Evolutionary conservation across 2,113 vertebrate genomes (phyloP).

Genomic region (Eonycteris spelaea): DNA sequence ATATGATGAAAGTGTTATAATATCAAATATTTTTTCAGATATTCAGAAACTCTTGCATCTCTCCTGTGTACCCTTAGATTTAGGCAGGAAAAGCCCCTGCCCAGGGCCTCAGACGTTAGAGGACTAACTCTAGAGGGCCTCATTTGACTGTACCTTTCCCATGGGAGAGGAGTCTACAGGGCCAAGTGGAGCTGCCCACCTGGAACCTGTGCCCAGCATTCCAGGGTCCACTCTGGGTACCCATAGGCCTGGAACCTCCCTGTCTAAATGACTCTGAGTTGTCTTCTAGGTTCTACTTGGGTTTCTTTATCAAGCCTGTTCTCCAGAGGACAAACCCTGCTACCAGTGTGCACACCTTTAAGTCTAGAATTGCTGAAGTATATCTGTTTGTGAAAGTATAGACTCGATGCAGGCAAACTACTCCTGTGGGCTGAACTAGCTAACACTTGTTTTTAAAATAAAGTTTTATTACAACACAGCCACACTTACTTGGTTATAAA

Average conservation of each 20-base stretch:
- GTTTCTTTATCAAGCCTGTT: background rate
- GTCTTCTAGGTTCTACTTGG: background rate
- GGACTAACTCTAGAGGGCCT: background rate
- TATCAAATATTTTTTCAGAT: background rate
- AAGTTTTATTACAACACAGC: constrained; percentile 28
- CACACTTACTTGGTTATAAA: background rate
- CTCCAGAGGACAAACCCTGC: background rate
- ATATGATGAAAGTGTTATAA: background rate
- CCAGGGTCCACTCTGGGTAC: background rate
- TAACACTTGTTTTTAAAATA: background rate
- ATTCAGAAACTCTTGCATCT: background rate
- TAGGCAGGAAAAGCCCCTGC: background rate
- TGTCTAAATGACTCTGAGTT: background rate
- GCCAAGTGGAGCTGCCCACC: background rate
- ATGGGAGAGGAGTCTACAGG: background rate
- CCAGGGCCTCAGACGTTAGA: background rate
- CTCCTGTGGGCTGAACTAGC: background rate
- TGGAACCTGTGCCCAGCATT: background rate
- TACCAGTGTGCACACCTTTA: background rate
- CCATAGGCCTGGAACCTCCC: background rate
- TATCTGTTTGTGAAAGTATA: background rate
- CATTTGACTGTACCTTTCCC: background rate
- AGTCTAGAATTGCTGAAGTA: background rate
- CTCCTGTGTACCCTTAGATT: background rate
- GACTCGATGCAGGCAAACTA: background rate